Evolutionary conservation across 2,113 vertebrate species (phyloP).

Genomic region (Oxyura jamaicensis): DNA sequence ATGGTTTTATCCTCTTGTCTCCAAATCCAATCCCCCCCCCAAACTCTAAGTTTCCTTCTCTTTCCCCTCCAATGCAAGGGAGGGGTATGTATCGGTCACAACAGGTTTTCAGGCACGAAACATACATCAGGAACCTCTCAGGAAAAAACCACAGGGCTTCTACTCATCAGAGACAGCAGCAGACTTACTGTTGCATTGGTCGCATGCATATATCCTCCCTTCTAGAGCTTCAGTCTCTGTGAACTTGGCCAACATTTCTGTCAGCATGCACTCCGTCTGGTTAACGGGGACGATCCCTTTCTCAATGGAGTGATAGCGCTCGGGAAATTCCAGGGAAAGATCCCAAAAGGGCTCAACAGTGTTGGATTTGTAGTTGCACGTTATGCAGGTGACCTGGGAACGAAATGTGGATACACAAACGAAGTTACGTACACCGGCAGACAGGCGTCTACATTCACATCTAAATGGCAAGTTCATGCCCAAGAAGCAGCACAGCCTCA

Average conservation of each 20-base stretch:
- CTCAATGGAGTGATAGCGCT: constrained; percentile 91
- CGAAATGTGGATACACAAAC: background rate
- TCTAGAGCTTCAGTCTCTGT: constrained; percentile 97
- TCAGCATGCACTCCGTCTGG: constrained; percentile 91
- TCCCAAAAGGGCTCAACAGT: constrained; percentile 99
- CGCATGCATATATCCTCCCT: constrained; percentile 96
- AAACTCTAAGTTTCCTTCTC: background rate
- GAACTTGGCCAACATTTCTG: constrained; percentile 98
- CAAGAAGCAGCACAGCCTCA: background rate
- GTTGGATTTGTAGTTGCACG: constrained; percentile 97
- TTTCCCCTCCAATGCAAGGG: background rate
- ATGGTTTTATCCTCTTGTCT: background rate
- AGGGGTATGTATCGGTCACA: fast-evolving
- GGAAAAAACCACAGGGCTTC: background rate
- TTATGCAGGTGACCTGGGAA: constrained; percentile 93
- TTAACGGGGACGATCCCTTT: constrained; percentile 83
- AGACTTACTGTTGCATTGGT: constrained; percentile 97
- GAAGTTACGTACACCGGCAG: background rate
- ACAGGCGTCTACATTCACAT: background rate
- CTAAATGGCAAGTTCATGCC: background rate
- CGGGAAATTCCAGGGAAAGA: constrained; percentile 95
- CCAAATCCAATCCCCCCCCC: background rate
- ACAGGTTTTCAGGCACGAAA: background rate
- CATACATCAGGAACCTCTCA: background rate
- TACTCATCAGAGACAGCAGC: background rate